These are phyloP conservation scores for Halocynthia aurantium DNA, from an alignment of 23 tunicate genomes.

Conservation along the genomic window DNA sequence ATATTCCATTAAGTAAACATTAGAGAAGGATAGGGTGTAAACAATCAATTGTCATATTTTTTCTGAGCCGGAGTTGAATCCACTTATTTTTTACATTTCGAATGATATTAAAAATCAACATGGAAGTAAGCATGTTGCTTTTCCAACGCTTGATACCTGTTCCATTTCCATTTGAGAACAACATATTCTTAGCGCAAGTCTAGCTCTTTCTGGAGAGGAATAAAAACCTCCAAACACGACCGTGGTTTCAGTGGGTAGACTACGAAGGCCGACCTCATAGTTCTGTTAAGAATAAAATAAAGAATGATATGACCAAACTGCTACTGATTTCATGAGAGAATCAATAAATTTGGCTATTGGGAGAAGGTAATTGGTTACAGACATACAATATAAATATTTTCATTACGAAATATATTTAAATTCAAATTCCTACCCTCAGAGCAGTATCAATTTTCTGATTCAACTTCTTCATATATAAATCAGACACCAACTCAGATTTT, in stretches of 20 bases:
- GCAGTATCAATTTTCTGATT: constrained; percentile 43
- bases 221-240: constrained; percentile 37
- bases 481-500: constrained; percentile 30
- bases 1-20: too few species aligned
- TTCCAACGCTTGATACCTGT: constrained; percentile 11
- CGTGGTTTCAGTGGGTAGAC: constrained; percentile 19
- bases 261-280: constrained; percentile 37
- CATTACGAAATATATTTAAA: neutral
- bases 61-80: too few species aligned
- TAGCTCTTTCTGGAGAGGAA: constrained; percentile 29
- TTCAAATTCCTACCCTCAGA: constrained; percentile 16
- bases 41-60: neutral
- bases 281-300: constrained; percentile 16
- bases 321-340: too few species aligned
- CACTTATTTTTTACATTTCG: neutral
- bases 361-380: too few species aligned
- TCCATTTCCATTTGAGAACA: constrained; percentile 48
- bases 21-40: too few species aligned
- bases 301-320: neutral
- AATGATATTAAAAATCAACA: neutral
- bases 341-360: too few species aligned
- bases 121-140: neutral
- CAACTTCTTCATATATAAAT: constrained; percentile 34
- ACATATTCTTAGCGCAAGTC: constrained; percentile 18
- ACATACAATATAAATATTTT: too few species aligned